phyloP scores from a whole-genome alignment of 2,888 invertebrate genomes.

The Drosophila rubida region DNA sequence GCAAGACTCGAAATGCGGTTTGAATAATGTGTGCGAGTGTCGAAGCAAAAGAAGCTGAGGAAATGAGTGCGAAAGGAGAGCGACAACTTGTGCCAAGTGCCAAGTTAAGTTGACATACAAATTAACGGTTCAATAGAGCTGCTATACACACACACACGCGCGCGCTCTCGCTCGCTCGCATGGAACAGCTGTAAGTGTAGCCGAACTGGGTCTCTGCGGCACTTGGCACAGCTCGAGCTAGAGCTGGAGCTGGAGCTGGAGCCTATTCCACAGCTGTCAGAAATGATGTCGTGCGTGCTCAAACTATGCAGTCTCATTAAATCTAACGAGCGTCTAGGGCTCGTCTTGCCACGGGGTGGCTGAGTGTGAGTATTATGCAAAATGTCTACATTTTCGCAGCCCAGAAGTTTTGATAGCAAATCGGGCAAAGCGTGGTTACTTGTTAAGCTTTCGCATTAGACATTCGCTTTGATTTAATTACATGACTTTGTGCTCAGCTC shows the following conservation, averaged over 20 bases:
- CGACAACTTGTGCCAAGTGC: conserved; percentile 49
- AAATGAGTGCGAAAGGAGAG: conserved; percentile 23
- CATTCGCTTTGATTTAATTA: conserved; percentile 50
- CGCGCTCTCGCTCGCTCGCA: conserved; percentile 5
- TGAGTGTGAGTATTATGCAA: conserved; percentile 25
- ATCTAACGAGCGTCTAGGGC: conserved; percentile 67
- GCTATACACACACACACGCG: conserved; percentile 23
- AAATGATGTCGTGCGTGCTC: conserved; percentile 77
- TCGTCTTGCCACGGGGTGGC: conserved; percentile 2
- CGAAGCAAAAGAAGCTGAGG: conserved; percentile 10
- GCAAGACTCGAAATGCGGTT: conserved; percentile 51
- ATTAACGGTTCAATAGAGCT: conserved; percentile 78
- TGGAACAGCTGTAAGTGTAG: conserved; percentile 12
- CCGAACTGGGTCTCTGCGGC: conserved; percentile 64
- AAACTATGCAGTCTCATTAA: conserved; percentile 77
- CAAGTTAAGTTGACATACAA: conserved; percentile 71
- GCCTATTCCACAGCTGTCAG: conserved; percentile 31
- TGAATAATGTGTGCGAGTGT: conserved; percentile 44
- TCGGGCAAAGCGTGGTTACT: conserved; percentile 36
- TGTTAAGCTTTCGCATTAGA: conserved; percentile 50
- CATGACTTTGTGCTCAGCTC: conserved; percentile 18
- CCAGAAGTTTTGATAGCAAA: conserved; percentile 39
- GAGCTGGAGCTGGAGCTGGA: conserved; percentile 18
- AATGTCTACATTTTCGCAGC: conserved; percentile 48
- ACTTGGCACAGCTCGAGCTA: conserved; percentile 46